These are phyloP conservation scores for Escarpia spicata DNA, from an alignment of 2,888 invertebrate genomes.

Conservation along the genomic window DNA sequence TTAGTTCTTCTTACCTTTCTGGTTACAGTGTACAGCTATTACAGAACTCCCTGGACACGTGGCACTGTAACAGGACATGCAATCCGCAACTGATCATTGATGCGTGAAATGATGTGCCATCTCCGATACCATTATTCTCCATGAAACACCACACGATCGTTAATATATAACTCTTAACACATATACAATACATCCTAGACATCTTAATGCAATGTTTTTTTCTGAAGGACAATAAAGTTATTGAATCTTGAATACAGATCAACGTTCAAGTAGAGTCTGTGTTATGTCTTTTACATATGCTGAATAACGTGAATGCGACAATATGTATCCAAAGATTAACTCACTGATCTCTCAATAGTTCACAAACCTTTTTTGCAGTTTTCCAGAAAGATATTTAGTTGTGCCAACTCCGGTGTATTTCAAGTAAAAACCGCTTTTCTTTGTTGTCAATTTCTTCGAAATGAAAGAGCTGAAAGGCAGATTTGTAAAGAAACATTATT, in stretches of 20 bases:
- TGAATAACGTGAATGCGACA: background rate
- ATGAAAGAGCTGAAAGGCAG: background rate
- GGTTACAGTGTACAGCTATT: slow-evolving; percentile 46
- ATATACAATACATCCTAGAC: too few relatives aligned
- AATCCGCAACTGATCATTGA: background rate
- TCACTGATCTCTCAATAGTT: background rate
- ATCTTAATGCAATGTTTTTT: too few relatives aligned
- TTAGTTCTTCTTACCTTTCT: slow-evolving; percentile 44
- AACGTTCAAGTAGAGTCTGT: too few relatives aligned
- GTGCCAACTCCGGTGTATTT: background rate
- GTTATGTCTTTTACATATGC: too few relatives aligned
- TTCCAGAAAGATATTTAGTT: background rate
- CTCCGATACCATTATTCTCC: background rate
- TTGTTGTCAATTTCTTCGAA: background rate
- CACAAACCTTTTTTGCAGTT: background rate
- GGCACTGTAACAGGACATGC: slow-evolving; percentile 38
- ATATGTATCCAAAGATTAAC: background rate
- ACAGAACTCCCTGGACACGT: slow-evolving; percentile 42
- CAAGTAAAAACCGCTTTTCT: background rate
- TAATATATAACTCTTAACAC: background rate
- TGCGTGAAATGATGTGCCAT: background rate
- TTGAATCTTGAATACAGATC: too few relatives aligned
- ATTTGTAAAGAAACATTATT: background rate
- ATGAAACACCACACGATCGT: background rate
- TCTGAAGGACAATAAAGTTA: too few relatives aligned